These are phyloP conservation scores for Philopedon plagiatum DNA, from an alignment of 2,888 invertebrate species.

Conservation along the genomic window DNA sequence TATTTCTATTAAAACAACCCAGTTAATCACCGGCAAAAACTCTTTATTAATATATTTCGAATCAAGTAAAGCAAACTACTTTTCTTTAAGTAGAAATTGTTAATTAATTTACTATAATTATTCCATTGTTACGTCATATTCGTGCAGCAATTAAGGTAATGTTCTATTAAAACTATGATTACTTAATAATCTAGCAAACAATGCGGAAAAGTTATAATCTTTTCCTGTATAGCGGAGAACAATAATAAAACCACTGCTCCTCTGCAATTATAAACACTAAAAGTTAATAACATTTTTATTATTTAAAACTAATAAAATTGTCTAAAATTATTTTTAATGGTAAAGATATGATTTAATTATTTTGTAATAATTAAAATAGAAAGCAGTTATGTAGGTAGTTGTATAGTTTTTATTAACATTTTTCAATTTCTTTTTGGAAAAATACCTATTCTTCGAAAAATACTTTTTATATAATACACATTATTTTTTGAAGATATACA, in stretches of 20 bases:
- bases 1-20: too few species aligned
- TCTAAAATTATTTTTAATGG: conserved; percentile 13
- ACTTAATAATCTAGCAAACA: conserved; percentile 51
- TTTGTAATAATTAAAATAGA: neutral
- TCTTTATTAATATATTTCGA: neutral
- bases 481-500: too few species aligned
- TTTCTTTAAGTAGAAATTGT: conserved; percentile 28
- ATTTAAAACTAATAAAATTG: conserved; percentile 21
- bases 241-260: conserved; percentile 36
- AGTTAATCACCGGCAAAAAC: too few species aligned
- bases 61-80: conserved; percentile 11
- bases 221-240: conserved; percentile 49
- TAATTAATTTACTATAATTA: conserved; percentile 50
- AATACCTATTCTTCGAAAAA: too few species aligned
- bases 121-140: conserved; percentile 50
- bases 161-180: conserved; percentile 53
- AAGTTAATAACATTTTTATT: conserved; percentile 26
- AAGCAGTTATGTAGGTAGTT: too few species aligned
- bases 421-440: too few species aligned
- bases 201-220: conserved; percentile 52
- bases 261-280: conserved; percentile 38
- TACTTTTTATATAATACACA: too few species aligned
- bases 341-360: neutral
- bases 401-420: too few species aligned
- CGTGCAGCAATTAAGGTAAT: conserved; percentile 50